phyloP scores from a whole-genome alignment of 2,888 invertebrate genomes.

The Parnassius orleans region DNA sequence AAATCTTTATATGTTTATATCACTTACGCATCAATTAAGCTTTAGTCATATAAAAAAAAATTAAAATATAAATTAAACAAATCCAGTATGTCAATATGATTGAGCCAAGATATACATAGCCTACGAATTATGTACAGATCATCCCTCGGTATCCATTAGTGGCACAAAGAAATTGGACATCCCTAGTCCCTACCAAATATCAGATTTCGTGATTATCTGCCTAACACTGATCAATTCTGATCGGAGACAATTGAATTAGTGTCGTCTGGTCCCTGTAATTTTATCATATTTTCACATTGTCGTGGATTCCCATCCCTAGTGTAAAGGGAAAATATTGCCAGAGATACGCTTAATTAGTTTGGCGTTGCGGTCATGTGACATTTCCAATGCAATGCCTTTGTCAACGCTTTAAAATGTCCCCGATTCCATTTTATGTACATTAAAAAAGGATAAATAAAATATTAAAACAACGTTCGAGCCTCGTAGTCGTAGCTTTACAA shows the following conservation, averaged over 20 bases:
- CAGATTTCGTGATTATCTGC: conserved; percentile 76
- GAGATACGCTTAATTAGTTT: conserved; percentile 77
- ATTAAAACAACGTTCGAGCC: conserved; percentile 7
- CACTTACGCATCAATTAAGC: too few species aligned
- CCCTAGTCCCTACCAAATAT: conserved; percentile 67
- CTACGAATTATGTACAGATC: not conserved
- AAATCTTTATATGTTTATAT: too few species aligned
- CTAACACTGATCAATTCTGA: conserved; percentile 73
- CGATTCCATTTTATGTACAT: conserved; percentile 55
- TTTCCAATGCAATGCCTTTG: conserved; percentile 76
- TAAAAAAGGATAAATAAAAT: conserved; percentile 52
- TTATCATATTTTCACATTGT: conserved; percentile 66
- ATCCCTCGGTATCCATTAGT: conserved; percentile 66
- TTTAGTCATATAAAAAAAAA: too few species aligned
- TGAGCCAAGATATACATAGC: not conserved
- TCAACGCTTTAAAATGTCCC: conserved; percentile 70
- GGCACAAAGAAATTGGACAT: conserved; percentile 62
- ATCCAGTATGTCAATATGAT: too few species aligned
- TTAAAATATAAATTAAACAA: too few species aligned
- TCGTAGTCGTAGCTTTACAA: not conserved
- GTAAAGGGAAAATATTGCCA: conserved; percentile 62
- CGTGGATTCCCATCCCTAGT: conserved; percentile 40
- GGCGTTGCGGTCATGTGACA: conserved; percentile 74
- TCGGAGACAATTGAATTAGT: conserved; percentile 75
- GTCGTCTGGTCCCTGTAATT: conserved; percentile 70